phyloP scores from a whole-genome alignment of 1,140 invertebrate genomes.

The Cylas formicarius region DNA sequence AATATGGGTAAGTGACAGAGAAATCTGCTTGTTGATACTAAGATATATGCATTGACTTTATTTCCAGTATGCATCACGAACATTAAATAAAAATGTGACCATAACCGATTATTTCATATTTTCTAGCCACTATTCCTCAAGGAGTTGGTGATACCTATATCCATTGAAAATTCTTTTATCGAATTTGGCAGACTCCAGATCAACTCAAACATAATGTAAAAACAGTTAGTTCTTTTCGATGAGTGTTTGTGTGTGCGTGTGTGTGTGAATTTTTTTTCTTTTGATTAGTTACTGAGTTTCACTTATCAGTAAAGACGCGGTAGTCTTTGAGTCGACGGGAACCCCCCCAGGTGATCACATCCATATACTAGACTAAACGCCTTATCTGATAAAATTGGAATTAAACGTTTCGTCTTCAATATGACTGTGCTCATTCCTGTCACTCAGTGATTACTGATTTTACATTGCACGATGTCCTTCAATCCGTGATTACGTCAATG shows the following conservation, averaged over 20 bases:
- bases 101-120: constrained; percentile 39
- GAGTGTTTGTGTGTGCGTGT: constrained; percentile 43
- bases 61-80: no score
- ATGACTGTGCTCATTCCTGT: constrained; percentile 11
- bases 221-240: constrained; percentile 41
- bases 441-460: constrained; percentile 18
- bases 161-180: constrained; percentile 37
- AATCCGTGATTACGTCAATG: constrained; percentile 11
- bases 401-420: neutral
- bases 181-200: constrained; percentile 37
- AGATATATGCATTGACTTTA: no score
- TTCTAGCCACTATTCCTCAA: constrained; percentile 38
- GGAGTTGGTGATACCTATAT: constrained; percentile 39
- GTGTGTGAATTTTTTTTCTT: constrained; percentile 36
- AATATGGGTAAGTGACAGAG: constrained; percentile 70
- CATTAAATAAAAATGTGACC: no score
- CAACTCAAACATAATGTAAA: constrained; percentile 37
- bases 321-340: constrained; percentile 20
- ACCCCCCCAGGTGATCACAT: constrained; percentile 18
- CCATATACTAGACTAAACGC: constrained; percentile 2
- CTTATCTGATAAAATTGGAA: neutral
- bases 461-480: constrained; percentile 29
- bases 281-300: constrained; percentile 41
- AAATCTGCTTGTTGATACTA: no score
- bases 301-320: constrained; percentile 31